phyloP scores from a whole-genome alignment of 2,113 vertebrate species.

The Ptilorrhoa leucosticta region DNA sequence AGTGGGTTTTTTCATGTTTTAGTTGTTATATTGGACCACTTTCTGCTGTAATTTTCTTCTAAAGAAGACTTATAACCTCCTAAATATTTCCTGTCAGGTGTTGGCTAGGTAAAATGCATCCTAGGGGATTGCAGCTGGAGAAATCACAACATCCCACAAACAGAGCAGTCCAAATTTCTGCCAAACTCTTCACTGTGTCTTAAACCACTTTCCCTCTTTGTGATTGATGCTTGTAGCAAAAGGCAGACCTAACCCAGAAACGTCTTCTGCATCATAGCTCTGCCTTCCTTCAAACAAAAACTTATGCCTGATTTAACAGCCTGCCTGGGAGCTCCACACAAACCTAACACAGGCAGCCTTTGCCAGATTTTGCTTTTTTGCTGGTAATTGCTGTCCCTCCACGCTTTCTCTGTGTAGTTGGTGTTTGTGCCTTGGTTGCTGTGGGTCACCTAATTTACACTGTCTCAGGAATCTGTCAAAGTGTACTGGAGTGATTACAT shows the following conservation, averaged over 20 bases:
- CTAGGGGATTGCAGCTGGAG: not conserved
- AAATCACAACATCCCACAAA: not conserved
- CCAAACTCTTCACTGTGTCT: slow-evolving; percentile 28
- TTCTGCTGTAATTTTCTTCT: slow-evolving; percentile 35
- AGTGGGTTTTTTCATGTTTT: not conserved
- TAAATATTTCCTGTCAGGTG: slow-evolving; percentile 3
- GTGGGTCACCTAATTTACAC: not conserved
- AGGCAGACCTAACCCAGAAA: not conserved
- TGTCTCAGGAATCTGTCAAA: not conserved
- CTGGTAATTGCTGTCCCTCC: not conserved
- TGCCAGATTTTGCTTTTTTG: not conserved
- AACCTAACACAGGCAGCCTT: not conserved
- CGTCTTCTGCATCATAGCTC: not conserved
- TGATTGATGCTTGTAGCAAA: not conserved
- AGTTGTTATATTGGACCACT: not conserved
- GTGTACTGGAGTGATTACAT: not conserved
- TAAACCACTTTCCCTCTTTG: slow-evolving; percentile 24
- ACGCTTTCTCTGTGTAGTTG: not conserved
- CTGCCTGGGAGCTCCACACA: not conserved
- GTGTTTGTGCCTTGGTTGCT: not conserved
- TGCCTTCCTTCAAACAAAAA: slow-evolving; percentile 1
- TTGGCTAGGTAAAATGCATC: slow-evolving; percentile 20
- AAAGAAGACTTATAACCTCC: slow-evolving; percentile 50
- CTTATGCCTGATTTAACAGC: not conserved
- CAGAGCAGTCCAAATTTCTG: slow-evolving; percentile 4